phyloP scores from a whole-genome alignment of 2,797 vertebrate species.

The Thaleichthys pacificus region DNA sequence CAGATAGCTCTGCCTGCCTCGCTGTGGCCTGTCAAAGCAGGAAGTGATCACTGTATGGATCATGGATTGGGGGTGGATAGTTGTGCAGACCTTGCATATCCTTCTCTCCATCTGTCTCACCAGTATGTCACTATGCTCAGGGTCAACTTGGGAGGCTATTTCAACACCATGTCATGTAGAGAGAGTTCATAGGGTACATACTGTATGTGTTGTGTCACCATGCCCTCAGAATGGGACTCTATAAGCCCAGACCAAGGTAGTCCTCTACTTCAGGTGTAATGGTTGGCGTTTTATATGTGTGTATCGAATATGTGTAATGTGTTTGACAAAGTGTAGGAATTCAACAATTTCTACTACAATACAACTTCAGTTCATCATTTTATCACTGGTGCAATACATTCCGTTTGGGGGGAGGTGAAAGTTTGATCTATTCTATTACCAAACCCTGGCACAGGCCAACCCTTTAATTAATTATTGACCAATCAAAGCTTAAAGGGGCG shows the following conservation, averaged over 20 bases:
- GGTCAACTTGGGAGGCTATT: background rate
- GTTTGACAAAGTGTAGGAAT: background rate
- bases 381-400: conserved; percentile 31
- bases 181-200: background rate
- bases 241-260: background rate
- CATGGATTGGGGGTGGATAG: background rate
- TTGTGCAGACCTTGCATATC: conserved; percentile 11
- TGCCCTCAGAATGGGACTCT: background rate
- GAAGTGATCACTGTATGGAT: conserved; percentile 21
- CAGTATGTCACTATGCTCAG: too few relatives aligned
- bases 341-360: background rate
- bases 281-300: background rate
- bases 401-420: conserved; percentile 10
- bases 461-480: conserved; percentile 58
- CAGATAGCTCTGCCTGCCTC: background rate
- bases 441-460: conserved; percentile 36
- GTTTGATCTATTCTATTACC: conserved; percentile 46
- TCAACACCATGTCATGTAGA: background rate
- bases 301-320: background rate
- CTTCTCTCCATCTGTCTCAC: background rate
- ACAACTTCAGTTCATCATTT: conserved; percentile 26
- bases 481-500: conserved; percentile 41
- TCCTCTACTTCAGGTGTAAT: background rate
- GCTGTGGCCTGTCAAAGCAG: background rate
- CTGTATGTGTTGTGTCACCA: background rate